These are phyloP conservation scores for Calliopum simillimum DNA, from an alignment of 2,888 invertebrate species.

Conservation along the genomic window DNA sequence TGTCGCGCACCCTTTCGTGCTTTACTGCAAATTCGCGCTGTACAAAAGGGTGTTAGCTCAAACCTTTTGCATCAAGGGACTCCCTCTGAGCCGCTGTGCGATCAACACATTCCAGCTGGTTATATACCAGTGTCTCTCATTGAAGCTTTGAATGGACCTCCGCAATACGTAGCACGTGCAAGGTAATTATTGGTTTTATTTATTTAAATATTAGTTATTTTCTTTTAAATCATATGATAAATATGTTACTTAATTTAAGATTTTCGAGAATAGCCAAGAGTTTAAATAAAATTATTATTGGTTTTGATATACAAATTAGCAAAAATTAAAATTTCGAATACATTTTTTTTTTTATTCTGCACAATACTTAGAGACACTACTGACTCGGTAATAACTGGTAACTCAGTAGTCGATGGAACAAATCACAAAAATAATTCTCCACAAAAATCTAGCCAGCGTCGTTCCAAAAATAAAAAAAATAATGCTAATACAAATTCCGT, in stretches of 20 bases:
- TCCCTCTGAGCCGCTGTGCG: constrained; percentile 69
- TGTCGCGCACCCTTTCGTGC: constrained; percentile 99
- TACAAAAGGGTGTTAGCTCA: constrained; percentile 76
- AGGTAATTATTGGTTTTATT: constrained; percentile 45
- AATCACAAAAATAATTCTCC: constrained; percentile 60
- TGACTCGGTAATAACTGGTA: constrained; percentile 61
- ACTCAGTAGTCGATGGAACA: constrained; percentile 63
- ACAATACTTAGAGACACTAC: constrained; percentile 71
- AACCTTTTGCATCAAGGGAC: constrained; percentile 67
- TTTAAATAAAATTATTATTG: constrained; percentile 57
- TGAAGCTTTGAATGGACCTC: constrained; percentile 95
- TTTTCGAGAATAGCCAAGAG: constrained; percentile 24
- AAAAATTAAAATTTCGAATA: too few relatives aligned
- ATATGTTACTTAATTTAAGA: neutral
- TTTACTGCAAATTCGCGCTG: constrained; percentile 92
- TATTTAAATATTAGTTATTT: neutral
- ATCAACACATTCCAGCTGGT: constrained; percentile 83
- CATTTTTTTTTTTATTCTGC: too few relatives aligned
- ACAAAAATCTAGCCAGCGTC: constrained; percentile 61
- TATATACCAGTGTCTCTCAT: constrained; percentile 95
- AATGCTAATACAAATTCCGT: constrained; percentile 29
- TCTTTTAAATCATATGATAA: neutral
- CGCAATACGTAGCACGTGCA: constrained; percentile 58
- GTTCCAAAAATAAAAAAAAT: constrained; percentile 61
- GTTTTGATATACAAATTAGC: too few relatives aligned